Evolutionary conservation across 92 coral and sea anemone species (phyloP), one percentile per base, ranked within the genome.

Genomic region (Parazoanthus swiftii): DNA sequence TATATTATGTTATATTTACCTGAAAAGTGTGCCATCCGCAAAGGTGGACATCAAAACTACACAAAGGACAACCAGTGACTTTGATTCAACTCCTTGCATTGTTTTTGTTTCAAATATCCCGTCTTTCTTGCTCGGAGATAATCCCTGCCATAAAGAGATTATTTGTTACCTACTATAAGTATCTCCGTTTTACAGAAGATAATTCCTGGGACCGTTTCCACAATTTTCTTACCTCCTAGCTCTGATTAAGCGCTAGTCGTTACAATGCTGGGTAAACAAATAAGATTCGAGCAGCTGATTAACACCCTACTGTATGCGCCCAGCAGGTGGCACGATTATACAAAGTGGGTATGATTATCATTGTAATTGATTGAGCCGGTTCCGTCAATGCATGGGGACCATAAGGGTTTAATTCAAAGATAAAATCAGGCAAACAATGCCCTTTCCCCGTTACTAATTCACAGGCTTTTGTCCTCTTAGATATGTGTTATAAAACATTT

Each of bases 301-400:
- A n/a, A 33, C 14, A 54, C 7, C 23, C 7, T 4, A 79, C 18
- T 54, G 29, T 51, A 54, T 54, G 35, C 36, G 33, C 29, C 0
- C 20, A 20, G 85, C 85, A 80, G 85, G 85, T 80, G 85, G 85
- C 25, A 3, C 46, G 33, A 54, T 56, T 54, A 2, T 20, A 58
- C 5, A 35, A 23, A 1, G 9, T 8, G 13, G 23, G 23, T 21
- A 18, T 63, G 44, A 59, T 65, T 37, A 65, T 81, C 74, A 8
- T 37, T 14, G 18, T 5, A 8, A 11, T 29, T 51, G 29, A 20
- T 82, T 81, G 10, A 36, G 54, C 44, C 8, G 51, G 51, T 6
- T 46, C 11, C 65, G 14, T 39, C 33, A 29, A 25, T 14, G 36
- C 54, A 63, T 8, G 16, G 3, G 26, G 6, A 38, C 74, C 25